phyloP scores from a whole-genome alignment of 2,113 vertebrate genomes.

The Strix uralensis region DNA sequence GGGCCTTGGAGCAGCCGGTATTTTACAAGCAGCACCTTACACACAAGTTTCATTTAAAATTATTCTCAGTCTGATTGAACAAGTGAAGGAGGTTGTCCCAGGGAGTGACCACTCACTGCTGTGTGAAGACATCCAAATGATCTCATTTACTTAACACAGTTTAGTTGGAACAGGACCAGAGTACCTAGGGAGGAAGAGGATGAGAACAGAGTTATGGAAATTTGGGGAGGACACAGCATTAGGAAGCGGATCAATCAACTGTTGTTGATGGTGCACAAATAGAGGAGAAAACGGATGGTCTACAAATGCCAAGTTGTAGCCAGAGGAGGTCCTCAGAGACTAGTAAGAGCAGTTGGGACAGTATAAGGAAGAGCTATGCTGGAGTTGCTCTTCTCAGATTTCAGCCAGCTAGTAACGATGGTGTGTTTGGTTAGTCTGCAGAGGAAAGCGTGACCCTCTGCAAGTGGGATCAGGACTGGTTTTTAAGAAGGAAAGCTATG shows the following conservation, averaged over 20 bases:
- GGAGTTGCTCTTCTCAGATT: not conserved
- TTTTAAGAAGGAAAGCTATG: not conserved
- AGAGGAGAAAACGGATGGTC: not conserved
- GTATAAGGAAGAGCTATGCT: not conserved
- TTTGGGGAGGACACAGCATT: not conserved
- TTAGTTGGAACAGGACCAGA: not conserved
- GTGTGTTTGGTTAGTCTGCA: not conserved
- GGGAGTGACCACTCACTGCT: fast-evolving
- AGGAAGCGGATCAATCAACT: not conserved
- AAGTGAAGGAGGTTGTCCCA: not conserved
- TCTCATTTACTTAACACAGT: not conserved
- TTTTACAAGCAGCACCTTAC: not conserved
- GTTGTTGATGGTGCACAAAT: not conserved
- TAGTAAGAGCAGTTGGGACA: not conserved
- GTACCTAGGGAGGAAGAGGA: not conserved
- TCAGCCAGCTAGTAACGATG: not conserved
- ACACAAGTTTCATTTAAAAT: not conserved
- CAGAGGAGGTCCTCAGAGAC: constrained; percentile 18
- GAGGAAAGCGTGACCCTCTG: not conserved
- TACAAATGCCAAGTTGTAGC: constrained; percentile 1
- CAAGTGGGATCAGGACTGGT: not conserved
- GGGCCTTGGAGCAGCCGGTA: not conserved
- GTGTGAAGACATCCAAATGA: not conserved
- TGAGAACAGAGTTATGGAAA: not conserved
- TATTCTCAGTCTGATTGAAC: not conserved